Base-by-base conservation (phyloP, 2,888 invertebrate species). In the Autographa pulchrina region DNA sequence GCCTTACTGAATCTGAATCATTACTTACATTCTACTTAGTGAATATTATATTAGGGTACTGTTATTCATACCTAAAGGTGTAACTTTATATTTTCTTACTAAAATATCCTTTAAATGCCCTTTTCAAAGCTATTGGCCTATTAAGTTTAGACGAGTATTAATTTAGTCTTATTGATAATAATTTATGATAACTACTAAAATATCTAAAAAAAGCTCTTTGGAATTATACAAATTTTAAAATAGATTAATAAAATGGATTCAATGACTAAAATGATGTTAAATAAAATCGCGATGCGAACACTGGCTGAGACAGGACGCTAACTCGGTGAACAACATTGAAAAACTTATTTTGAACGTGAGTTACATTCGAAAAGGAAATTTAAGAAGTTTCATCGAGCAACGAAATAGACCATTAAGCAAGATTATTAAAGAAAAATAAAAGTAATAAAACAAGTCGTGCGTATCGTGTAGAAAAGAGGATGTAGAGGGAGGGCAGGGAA, bases 341-440 rank as follows among this genome's bases (percentile, higher is more conserved):
- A 84, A 91, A 89, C 84, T 88, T 87, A 84, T 85, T 86, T 85
- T 83, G 78, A 85, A 82, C 85, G 85, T 85, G 80, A 89, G 81
- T 84, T 86, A 85, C 84, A 81, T 88, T 89, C 74, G 80, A 86
- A 87, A 88, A 89, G 82, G 82, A 91, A 91, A 91, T 91, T 92
- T 89, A 85, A 88, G 87, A 92, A 93, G 89, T 92, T 92, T 89
- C 90, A 89, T 90, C 86, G 88, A 91, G 87, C 88, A 87, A 91
- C 88, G 90, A 92, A 92, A 93, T 93, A 92, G 90, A 92, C 92
- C 91, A 93, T 93, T 92, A 92, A 91, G 92, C 90, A 92, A 91
- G 91, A 93, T 93, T 93, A 94, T 94, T 94, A 92, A 94, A 93
- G 92, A 93, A 94, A 94, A 92, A 94, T 93, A 93, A 93, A 93